Conservation (phyloP, 2,888 invertebrate species). For the Beris chalybata region DNA sequence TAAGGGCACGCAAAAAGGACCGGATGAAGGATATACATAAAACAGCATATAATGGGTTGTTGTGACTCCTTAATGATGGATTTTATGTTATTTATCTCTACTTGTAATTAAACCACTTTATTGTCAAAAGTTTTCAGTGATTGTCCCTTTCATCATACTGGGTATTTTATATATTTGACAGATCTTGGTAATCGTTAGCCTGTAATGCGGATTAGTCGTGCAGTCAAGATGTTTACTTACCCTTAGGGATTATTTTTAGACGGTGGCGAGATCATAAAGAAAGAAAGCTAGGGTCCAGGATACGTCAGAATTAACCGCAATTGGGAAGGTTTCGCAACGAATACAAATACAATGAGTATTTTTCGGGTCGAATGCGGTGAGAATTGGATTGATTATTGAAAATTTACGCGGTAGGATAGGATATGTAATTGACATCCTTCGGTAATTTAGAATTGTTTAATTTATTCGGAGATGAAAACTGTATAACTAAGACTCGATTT, state of each 20-base stretch:
- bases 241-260: not conserved
- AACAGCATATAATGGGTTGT: constrained; percentile 27
- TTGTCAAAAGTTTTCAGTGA: constrained; percentile 13
- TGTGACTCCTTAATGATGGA: constrained; percentile 37
- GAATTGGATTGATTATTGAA: too few species aligned
- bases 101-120: constrained; percentile 31
- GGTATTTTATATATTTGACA: constrained; percentile 25
- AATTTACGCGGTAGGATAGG: too few species aligned
- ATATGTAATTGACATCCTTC: too few species aligned
- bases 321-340: too few species aligned
- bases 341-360: too few species aligned
- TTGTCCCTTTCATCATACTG: constrained; percentile 6
- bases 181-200: constrained; percentile 13
- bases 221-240: not conserved
- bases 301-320: too few species aligned
- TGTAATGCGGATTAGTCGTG: constrained; percentile 17
- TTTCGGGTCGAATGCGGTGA: too few species aligned
- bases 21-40: not conserved
- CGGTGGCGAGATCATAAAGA: constrained; percentile 6
- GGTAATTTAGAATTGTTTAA: too few species aligned
- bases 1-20: not conserved
- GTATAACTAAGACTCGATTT: too few species aligned
- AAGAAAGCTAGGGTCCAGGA: too few species aligned
- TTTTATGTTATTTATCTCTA: constrained; percentile 25
- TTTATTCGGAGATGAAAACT: too few species aligned